phyloP scores from a whole-genome alignment of 2,113 vertebrate genomes.

The Anser brachyrhynchus region DNA sequence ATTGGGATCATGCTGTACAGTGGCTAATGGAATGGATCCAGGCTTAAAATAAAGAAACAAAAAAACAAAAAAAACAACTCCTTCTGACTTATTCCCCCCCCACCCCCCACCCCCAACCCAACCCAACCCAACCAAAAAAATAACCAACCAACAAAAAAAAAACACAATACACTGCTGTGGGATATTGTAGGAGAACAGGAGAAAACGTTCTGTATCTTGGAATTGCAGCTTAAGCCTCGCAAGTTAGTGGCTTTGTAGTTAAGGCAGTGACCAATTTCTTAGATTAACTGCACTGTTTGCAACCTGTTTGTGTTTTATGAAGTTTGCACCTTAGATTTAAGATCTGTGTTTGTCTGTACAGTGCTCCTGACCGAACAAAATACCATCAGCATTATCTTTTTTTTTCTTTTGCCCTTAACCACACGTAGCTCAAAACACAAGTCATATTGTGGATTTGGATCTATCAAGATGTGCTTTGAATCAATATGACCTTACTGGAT shows the following conservation, averaged over 20 bases:
- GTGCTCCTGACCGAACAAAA: background rate
- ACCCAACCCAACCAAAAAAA: accelerated
- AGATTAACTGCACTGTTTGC: background rate
- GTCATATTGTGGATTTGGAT: background rate
- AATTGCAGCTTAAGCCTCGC: background rate
- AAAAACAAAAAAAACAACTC: background rate
- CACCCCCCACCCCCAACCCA: no score
- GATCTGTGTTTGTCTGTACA: background rate
- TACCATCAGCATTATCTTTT: background rate
- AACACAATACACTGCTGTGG: no score
- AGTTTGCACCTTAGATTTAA: background rate
- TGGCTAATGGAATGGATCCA: background rate
- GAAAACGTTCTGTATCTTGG: background rate
- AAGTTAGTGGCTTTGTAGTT: background rate
- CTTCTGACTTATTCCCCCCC: no score
- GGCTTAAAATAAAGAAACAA: background rate
- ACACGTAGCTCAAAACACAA: background rate
- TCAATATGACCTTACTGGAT: background rate
- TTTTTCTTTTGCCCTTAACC: background rate
- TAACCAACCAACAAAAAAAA: background rate
- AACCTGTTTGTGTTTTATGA: background rate
- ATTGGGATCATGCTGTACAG: background rate
- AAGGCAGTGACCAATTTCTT: background rate
- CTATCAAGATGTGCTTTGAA: background rate
- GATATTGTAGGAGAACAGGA: background rate